These are phyloP conservation scores for Anseranas semipalmata DNA, from an alignment of 2,113 vertebrate species.

Conservation along the genomic window DNA sequence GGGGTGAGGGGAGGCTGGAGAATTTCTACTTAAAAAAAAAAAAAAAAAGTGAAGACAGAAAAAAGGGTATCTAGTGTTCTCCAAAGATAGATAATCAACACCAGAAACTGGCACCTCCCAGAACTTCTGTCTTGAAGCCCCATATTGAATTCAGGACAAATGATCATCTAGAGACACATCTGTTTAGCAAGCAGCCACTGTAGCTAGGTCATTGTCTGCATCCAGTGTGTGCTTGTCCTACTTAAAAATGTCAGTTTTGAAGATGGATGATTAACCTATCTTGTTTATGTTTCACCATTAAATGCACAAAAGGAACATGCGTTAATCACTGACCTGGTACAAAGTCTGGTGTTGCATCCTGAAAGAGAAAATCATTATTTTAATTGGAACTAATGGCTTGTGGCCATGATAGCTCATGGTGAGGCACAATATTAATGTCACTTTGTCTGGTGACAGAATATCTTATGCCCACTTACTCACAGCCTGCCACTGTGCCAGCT, in stretches of 20 bases:
- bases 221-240: slow-evolving; percentile 5
- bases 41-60: neutral
- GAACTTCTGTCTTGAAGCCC: neutral
- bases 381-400: slow-evolving; percentile 72
- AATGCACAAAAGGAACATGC: slow-evolving; percentile 44
- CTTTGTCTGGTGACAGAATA: slow-evolving; percentile 46
- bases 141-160: neutral
- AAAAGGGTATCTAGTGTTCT: neutral
- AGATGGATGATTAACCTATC: slow-evolving; percentile 47
- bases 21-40: neutral
- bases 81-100: neutral
- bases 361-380: slow-evolving; percentile 68
- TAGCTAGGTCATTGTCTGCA: neutral
- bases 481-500: neutral
- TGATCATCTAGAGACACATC: neutral
- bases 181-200: neutral
- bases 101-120: neutral
- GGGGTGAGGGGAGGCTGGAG: neutral
- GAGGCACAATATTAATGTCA: slow-evolving; percentile 64
- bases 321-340: slow-evolving; percentile 56
- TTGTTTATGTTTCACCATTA: slow-evolving; percentile 57
- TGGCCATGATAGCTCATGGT: slow-evolving; percentile 53
- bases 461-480: slow-evolving; percentile 32
- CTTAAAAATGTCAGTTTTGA: neutral
- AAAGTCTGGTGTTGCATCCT: slow-evolving; percentile 33